phyloP scores from a whole-genome alignment of 2,888 invertebrate species.

The Apodemia hepburni region DNA sequence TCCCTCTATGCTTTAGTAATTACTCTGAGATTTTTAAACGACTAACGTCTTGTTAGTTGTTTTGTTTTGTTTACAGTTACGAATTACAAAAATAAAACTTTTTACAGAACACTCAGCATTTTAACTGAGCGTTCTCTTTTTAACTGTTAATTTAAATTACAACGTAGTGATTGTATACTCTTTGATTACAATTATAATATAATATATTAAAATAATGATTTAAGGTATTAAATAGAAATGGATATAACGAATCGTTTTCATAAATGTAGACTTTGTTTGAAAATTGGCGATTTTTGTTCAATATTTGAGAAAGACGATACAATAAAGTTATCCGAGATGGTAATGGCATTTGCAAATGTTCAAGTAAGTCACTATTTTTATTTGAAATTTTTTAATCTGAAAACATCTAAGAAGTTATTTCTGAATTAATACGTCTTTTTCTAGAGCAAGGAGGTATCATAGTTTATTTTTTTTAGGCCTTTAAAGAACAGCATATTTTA shows the following conservation, averaged over 20 bases:
- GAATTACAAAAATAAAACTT: not conserved
- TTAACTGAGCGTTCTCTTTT: not conserved
- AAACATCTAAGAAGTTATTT: no score
- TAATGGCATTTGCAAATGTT: slow-evolving; percentile 68
- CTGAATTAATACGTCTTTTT: no score
- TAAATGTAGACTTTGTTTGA: slow-evolving; percentile 69
- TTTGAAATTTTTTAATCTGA: not conserved
- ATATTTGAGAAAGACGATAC: slow-evolving; percentile 73
- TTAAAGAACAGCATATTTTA: no score
- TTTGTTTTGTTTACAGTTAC: not conserved
- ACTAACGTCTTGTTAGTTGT: no score
- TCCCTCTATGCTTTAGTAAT: no score
- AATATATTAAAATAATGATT: not conserved
- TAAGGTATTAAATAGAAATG: slow-evolving; percentile 19
- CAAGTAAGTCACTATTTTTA: slow-evolving; percentile 45
- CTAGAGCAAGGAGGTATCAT: no score
- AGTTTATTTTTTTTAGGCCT: no score
- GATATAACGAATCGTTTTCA: slow-evolving; percentile 46
- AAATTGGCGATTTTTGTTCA: slow-evolving; percentile 72
- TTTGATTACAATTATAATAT: not conserved
- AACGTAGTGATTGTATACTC: no score
- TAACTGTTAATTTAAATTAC: not conserved
- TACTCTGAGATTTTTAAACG: no score
- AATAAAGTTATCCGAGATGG: slow-evolving; percentile 69
- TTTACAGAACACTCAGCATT: not conserved